phyloP scores from a whole-genome alignment of 2,113 vertebrate genomes.

The Lathamus discolor region DNA sequence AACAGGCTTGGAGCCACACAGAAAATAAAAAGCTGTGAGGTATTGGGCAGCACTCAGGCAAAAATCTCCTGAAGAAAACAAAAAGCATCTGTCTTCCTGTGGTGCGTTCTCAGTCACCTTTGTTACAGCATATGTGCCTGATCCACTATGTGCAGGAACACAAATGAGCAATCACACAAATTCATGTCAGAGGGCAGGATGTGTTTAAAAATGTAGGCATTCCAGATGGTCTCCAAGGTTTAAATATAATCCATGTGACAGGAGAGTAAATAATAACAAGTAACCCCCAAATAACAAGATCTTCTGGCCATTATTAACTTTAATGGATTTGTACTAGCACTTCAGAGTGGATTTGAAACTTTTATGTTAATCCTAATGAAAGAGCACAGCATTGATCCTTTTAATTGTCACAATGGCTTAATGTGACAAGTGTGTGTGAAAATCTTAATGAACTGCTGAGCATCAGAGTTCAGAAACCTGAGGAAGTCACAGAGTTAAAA shows the following conservation, averaged over 20 bases:
- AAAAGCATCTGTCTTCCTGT: not conserved
- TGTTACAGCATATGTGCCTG: not conserved
- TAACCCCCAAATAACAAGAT: not conserved
- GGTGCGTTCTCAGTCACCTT: not conserved
- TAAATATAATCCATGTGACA: not conserved
- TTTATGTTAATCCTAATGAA: not conserved
- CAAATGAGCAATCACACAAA: not conserved
- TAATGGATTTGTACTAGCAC: not conserved
- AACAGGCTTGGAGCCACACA: not conserved
- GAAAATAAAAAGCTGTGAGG: not conserved
- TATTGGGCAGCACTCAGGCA: not conserved
- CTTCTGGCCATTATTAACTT: not conserved
- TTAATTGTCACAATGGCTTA: not conserved
- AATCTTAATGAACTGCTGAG: not conserved
- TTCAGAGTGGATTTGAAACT: not conserved
- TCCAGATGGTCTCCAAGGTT: not conserved
- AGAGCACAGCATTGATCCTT: not conserved
- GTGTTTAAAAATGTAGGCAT: not conserved
- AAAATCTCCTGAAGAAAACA: not conserved
- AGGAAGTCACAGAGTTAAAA: not conserved
- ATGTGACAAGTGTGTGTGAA: not conserved
- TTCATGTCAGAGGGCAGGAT: rapidly evolving
- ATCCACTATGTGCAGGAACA: not conserved
- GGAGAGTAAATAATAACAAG: not conserved
- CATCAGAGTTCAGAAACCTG: not conserved